Conservation (phyloP, 1,140 invertebrate genomes). For the Macrostomum lignano region DNA sequence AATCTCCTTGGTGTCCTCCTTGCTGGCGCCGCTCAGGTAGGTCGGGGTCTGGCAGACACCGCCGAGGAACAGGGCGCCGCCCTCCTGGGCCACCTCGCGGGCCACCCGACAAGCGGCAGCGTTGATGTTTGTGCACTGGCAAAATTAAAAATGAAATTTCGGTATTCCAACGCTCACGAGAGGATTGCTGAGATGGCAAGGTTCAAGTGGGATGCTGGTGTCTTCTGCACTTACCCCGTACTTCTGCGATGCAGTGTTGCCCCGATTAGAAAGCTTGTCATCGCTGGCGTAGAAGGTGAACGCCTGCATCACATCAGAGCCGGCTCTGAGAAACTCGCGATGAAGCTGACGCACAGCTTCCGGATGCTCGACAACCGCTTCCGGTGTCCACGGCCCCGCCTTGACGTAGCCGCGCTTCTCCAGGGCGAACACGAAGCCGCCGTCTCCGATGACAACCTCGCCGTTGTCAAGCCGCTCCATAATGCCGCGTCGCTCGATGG, state of each 20-base stretch:
- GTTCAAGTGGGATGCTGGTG: too few relatives aligned
- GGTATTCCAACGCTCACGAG: not conserved
- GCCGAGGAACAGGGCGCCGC: conserved; percentile 16
- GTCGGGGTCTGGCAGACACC: conserved; percentile 23
- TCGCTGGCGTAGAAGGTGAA: conserved; percentile 28
- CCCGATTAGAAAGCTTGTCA: conserved; percentile 25
- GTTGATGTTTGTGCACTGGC: conserved; percentile 16
- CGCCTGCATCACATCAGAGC: conserved; percentile 28
- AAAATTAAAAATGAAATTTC: conserved; percentile 1
- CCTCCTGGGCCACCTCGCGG: conserved; percentile 20
- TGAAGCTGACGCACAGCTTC: conserved; percentile 22
- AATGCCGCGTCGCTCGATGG: conserved; percentile 11
- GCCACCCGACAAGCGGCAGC: conserved; percentile 19
- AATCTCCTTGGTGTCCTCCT: conserved; percentile 15
- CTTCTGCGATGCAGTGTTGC: conserved; percentile 16
- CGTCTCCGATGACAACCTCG: conserved; percentile 23
- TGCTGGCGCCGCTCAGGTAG: conserved; percentile 16
- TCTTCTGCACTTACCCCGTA: conserved; percentile 13
- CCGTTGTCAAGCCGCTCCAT: conserved; percentile 23
- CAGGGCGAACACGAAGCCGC: conserved; percentile 27
- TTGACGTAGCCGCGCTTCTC: conserved; percentile 29
- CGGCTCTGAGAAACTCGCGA: conserved; percentile 24
- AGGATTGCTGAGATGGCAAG: too few relatives aligned
- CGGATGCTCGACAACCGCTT: conserved; percentile 22
- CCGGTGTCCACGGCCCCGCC: conserved; percentile 28